These are phyloP conservation scores for Thamnophis sirtalis DNA, from an alignment of 2,113 vertebrate genomes.

Conservation along the genomic window DNA sequence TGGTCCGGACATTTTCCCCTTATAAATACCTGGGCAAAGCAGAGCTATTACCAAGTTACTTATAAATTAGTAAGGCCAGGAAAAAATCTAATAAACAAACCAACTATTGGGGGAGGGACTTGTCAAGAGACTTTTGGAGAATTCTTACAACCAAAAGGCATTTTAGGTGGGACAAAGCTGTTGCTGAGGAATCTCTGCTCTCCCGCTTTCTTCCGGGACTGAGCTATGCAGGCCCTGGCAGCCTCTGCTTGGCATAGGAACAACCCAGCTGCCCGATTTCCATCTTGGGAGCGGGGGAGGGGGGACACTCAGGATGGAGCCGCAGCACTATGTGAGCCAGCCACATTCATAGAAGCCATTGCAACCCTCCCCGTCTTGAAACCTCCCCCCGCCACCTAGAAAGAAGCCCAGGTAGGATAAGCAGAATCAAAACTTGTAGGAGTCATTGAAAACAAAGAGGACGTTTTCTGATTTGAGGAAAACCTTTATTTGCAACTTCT, in stretches of 20 bases:
- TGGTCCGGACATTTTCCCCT: too few relatives aligned
- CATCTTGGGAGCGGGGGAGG: background rate
- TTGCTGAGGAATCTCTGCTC: too few relatives aligned
- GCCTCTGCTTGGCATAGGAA: slow-evolving; percentile 12
- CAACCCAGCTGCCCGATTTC: background rate
- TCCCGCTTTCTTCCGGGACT: too few relatives aligned
- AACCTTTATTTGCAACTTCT: background rate
- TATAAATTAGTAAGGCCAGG: too few relatives aligned
- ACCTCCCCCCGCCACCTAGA: background rate
- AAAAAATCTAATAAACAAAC: too few relatives aligned
- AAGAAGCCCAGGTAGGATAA: background rate
- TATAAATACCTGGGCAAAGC: too few relatives aligned
- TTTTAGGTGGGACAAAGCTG: background rate
- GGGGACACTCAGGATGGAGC: background rate
- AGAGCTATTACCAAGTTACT: too few relatives aligned
- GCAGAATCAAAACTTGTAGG: background rate
- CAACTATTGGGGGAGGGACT: background rate
- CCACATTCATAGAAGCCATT: background rate
- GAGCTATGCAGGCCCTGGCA: background rate
- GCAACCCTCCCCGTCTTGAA: background rate
- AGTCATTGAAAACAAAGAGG: background rate
- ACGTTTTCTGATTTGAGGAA: background rate
- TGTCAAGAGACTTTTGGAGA: background rate
- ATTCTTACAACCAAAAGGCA: background rate
- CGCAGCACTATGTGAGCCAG: background rate